Evolutionary conservation across 2,888 invertebrate genomes (phyloP).

Genomic region (Ennomos erosarius): DNA sequence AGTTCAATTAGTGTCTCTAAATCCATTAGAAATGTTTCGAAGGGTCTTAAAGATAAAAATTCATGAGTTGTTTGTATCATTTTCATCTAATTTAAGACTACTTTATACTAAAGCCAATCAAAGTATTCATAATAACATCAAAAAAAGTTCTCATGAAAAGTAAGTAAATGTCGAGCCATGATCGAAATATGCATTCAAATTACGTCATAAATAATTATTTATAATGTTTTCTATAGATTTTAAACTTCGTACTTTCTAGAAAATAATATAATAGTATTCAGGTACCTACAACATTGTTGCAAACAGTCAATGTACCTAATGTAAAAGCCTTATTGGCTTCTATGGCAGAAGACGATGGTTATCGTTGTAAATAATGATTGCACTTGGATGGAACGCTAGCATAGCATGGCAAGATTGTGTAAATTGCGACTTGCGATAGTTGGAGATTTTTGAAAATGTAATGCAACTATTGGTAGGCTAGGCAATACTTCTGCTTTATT

Average conservation of each 20-base stretch:
- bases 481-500: background rate
- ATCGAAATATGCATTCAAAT: background rate
- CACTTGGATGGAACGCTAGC: conserved; percentile 33
- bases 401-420: conserved; percentile 21
- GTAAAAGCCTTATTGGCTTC: conserved; percentile 20
- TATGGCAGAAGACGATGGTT: conserved; percentile 23
- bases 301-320: conserved; percentile 1
- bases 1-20: conserved; percentile 24
- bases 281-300: conserved; percentile 15
- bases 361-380: conserved; percentile 27
- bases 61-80: conserved; percentile 21
- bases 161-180: background rate
- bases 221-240: background rate
- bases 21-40: conserved; percentile 26
- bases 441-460: background rate
- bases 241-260: background rate
- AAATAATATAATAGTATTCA: background rate
- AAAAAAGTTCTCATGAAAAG: conserved; percentile 7
- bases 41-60: conserved; percentile 20
- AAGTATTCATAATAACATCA: background rate
- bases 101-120: conserved; percentile 16
- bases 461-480: background rate
- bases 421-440: conserved; percentile 28
- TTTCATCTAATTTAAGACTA: conserved; percentile 15
- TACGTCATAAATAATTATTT: conserved; percentile 4